Evolutionary conservation across 2,797 vertebrate species (phyloP).

Genomic region (Mus minutoides): DNA sequence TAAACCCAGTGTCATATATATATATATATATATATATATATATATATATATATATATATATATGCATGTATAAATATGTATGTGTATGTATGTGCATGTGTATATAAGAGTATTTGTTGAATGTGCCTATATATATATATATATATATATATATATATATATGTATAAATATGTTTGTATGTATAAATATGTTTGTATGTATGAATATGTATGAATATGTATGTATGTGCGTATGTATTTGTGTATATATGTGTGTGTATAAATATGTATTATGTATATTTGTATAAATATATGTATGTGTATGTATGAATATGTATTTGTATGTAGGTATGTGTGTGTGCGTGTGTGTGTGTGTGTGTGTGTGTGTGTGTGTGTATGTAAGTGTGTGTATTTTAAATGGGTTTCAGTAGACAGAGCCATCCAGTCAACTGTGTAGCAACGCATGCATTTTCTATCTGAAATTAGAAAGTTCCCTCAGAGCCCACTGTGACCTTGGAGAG

Average conservation of each 20-base stretch:
- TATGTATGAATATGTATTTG: not conserved
- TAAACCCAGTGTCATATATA: conserved; percentile 44
- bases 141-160: not conserved
- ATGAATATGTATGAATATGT: not conserved
- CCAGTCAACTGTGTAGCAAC: not conserved
- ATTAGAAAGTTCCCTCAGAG: not conserved
- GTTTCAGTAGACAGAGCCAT: conserved; percentile 32
- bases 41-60: not conserved
- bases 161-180: not conserved
- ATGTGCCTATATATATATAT: not conserved
- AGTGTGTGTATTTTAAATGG: not conserved
- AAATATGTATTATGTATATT: too few species aligned
- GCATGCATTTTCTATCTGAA: conserved; percentile 2
- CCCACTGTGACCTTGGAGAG: not conserved
- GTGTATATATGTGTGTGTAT: too few species aligned
- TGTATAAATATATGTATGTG: not conserved
- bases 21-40: not conserved
- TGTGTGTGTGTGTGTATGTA: not conserved
- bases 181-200: not conserved
- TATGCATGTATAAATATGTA: not conserved
- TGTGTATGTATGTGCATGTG: not conserved
- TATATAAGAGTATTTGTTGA: not conserved
- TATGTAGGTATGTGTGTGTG: not conserved
- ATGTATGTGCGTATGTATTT: not conserved
- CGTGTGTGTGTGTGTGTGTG: not conserved